phyloP scores from a whole-genome alignment of 23 tunicate genomes.

The Styela clava region DNA sequence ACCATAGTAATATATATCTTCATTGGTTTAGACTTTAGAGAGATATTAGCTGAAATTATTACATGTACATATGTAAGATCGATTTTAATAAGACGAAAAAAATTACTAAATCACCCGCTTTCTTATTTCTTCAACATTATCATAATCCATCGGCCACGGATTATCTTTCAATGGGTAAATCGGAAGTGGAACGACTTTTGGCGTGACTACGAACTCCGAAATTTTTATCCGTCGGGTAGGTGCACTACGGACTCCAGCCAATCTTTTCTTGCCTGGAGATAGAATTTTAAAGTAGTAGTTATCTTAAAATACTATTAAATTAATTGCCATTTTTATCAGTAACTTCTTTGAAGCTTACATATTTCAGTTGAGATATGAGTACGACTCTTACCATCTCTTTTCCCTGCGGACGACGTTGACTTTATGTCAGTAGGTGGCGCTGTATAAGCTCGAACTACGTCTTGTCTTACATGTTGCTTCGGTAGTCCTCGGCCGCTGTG shows the following conservation, averaged over 20 bases:
- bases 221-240: slow-evolving; percentile 34
- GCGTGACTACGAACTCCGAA: slow-evolving; percentile 41
- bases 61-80: too few relatives aligned
- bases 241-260: slow-evolving; percentile 32
- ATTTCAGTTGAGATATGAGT: too few relatives aligned
- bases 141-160: slow-evolving; percentile 50
- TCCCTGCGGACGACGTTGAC: not conserved
- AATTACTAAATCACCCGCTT: too few relatives aligned
- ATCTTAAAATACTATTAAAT: too few relatives aligned
- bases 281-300: too few relatives aligned
- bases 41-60: too few relatives aligned
- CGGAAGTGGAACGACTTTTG: slow-evolving; percentile 54
- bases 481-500: not conserved
- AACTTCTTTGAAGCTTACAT: too few relatives aligned
- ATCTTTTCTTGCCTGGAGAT: slow-evolving; percentile 8
- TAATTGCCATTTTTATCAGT: too few relatives aligned
- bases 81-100: too few relatives aligned
- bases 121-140: slow-evolving; percentile 43
- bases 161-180: slow-evolving; percentile 24
- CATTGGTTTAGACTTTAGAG: too few relatives aligned
- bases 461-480: slow-evolving; percentile 3
- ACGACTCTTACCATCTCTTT: not conserved
- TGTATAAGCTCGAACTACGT: slow-evolving; percentile 7
- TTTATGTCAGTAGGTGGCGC: slow-evolving; percentile 9
- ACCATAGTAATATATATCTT: too few relatives aligned